Percentiles rank a stretch among this genome's conserved stretches.
These are phyloP conservation scores for Spodoptera frugiperda DNA, from an alignment of 1,140 invertebrate genomes.

Conservation along the genomic window DNA sequence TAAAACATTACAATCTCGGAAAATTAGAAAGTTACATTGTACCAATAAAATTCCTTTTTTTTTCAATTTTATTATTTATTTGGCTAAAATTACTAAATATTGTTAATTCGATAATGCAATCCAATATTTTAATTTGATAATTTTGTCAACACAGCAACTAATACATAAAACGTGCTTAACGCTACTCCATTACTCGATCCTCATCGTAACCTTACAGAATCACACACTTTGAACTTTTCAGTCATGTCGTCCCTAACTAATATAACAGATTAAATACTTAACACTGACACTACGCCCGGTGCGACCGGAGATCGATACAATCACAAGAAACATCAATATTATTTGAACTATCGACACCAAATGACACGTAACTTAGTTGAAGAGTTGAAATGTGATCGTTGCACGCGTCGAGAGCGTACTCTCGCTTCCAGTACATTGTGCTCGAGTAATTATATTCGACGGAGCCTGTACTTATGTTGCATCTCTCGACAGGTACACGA, in stretches of 20 bases:
- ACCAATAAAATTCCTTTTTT: constrained; percentile 41
- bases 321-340: constrained; percentile 47
- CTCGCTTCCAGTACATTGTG: background rate
- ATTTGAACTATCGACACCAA: constrained; percentile 53
- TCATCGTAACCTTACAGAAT: constrained; percentile 47
- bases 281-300: constrained; percentile 37
- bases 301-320: constrained; percentile 24
- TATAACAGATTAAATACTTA: constrained; percentile 37
- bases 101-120: constrained; percentile 24
- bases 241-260: constrained; percentile 53
- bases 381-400: background rate
- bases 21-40: constrained; percentile 43
- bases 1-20: constrained; percentile 19
- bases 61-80: constrained; percentile 9
- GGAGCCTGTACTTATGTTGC: background rate
- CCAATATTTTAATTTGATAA: constrained; percentile 21
- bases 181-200: constrained; percentile 37
- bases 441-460: background rate
- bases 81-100: constrained; percentile 23
- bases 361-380: constrained; percentile 23
- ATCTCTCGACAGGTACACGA: background rate
- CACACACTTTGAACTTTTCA: constrained; percentile 62
- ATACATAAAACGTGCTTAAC: constrained; percentile 41
- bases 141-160: constrained; percentile 25
- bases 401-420: background rate